A percentile compares a stretch with the other conserved stretches of the same genome.
phyloP scores from a whole-genome alignment of 2,797 vertebrate genomes.

The Catharus ustulatus region DNA sequence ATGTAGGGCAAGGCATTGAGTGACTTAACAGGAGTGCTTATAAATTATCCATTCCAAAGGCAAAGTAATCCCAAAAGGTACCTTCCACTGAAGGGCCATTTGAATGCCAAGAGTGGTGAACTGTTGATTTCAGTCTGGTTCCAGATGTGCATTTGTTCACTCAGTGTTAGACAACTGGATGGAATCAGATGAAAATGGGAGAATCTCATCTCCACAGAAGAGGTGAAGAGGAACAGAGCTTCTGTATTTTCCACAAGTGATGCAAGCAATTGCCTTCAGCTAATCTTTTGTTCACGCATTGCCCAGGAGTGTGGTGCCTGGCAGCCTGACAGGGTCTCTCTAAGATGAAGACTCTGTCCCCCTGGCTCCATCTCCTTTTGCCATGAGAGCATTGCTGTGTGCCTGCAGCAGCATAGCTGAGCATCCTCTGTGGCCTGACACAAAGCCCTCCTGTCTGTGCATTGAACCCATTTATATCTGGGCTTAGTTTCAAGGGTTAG shows the following conservation, averaged over 20 bases:
- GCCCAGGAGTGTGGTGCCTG: background rate
- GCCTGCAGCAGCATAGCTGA: background rate
- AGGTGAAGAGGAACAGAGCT: background rate
- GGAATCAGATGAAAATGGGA: background rate
- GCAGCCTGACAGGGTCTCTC: background rate
- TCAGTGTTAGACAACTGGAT: background rate
- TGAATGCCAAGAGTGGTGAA: background rate
- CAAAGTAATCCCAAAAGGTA: background rate
- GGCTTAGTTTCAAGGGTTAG: background rate
- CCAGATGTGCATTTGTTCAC: background rate
- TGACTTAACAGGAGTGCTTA: background rate
- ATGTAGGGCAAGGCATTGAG: background rate
- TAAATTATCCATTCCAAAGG: background rate
- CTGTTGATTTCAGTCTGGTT: background rate
- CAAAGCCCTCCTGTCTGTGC: background rate
- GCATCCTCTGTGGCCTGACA: background rate
- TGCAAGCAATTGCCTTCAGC: background rate
- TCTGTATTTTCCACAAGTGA: background rate
- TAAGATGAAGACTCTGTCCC: background rate
- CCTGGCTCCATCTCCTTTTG: background rate
- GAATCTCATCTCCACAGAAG: background rate
- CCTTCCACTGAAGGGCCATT: background rate
- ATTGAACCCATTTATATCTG: background rate
- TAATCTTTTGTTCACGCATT: background rate
- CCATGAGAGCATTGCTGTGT: background rate